Conservation (phyloP, 37 sponge, comb jelly and placozoan genomes). For the Axinella damicornis region DNA sequence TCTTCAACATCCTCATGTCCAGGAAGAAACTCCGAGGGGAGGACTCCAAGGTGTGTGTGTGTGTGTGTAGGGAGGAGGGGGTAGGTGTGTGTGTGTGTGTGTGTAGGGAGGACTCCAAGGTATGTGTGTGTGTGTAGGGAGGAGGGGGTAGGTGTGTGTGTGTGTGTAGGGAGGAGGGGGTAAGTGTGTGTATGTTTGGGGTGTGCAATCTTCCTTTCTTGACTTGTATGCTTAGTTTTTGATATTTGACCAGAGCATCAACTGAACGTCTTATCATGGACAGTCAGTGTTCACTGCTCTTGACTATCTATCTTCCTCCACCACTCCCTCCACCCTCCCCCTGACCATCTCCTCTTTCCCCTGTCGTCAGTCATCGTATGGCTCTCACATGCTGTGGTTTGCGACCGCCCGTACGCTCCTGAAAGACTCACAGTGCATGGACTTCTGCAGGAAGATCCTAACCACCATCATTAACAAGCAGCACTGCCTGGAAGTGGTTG, state of each 20-base stretch:
- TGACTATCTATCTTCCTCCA: background rate
- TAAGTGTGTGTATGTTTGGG: no score
- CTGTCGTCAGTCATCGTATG: conserved; percentile 23
- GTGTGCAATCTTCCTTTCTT: no score
- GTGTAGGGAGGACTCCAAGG: background rate
- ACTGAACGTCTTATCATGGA: no score
- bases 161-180: no score
- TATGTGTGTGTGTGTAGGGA: no score
- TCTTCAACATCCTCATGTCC: conserved; percentile 86
- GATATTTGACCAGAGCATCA: no score
- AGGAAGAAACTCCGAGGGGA: conserved; percentile 57
- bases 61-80: background rate
- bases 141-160: no score
- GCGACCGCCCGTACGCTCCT: conserved; percentile 64
- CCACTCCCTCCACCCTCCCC: background rate
- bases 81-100: no score
- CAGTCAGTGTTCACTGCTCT: background rate
- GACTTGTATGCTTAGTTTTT: no score
- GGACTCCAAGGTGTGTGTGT: conserved; percentile 27
- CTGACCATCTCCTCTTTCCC: background rate
- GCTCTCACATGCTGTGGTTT: conserved; percentile 57
- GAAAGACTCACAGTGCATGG: conserved; percentile 53
- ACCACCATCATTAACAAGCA: conserved; percentile 38
- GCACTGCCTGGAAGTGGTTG: conserved; percentile 32
- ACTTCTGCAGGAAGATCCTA: conserved; percentile 71